Evolutionary conservation across 2,888 invertebrate species (phyloP).

Genomic region (Microplitis deprimator): DNA sequence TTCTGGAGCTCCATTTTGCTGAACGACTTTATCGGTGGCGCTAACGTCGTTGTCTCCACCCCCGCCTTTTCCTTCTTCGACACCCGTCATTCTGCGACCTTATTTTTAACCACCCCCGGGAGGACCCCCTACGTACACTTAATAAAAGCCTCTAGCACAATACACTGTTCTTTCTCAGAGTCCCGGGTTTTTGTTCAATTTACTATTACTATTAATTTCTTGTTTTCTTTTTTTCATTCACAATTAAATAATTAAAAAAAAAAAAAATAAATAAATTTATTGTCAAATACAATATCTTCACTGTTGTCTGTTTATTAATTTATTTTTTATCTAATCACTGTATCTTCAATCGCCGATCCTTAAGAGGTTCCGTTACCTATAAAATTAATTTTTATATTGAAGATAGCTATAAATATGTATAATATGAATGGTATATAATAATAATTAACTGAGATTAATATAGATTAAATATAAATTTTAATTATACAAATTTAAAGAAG

Average conservation of each 20-base stretch:
- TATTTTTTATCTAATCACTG: not conserved
- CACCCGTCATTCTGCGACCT: slow-evolving; percentile 66
- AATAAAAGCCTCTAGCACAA: slow-evolving; percentile 43
- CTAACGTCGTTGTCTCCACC: slow-evolving; percentile 67
- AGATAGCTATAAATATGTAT: not conserved
- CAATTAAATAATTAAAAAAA: slow-evolving; percentile 14
- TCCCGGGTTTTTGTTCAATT: slow-evolving; percentile 29
- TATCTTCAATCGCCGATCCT: not conserved
- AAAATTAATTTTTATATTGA: not conserved
- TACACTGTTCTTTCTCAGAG: slow-evolving; percentile 34
- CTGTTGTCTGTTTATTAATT: not conserved
- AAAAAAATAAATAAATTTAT: not conserved
- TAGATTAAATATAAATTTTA: not conserved
- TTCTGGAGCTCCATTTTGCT: slow-evolving; percentile 72
- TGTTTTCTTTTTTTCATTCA: slow-evolving; percentile 1
- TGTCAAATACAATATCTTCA: not conserved
- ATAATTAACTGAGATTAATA: not conserved
- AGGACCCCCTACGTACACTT: slow-evolving; percentile 44
- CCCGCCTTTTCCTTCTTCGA: slow-evolving; percentile 64
- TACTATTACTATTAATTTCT: not conserved
- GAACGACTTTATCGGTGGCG: slow-evolving; percentile 76
- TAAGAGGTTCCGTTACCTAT: not conserved
- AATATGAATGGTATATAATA: not conserved
- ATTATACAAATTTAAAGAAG: not conserved
- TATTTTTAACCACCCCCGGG: slow-evolving; percentile 51